Percentiles rank a stretch among this genome's conserved stretches.
phyloP scores from a whole-genome alignment of 2,113 vertebrate species.

The Noturus placidus region DNA sequence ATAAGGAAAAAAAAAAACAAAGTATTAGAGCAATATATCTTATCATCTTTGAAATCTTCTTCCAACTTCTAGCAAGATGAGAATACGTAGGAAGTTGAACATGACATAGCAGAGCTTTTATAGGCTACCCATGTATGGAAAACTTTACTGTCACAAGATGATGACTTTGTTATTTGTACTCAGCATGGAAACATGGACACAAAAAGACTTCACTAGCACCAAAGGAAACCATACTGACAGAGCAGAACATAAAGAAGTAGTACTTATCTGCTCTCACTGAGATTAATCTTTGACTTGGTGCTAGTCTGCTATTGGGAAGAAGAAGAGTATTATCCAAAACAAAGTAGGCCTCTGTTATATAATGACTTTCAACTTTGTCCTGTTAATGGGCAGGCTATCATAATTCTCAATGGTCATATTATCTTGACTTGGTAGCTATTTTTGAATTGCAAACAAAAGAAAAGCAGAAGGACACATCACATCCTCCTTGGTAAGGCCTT shows the following conservation, averaged over 20 bases:
- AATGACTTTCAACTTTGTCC: conserved; percentile 2
- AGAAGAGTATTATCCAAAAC: neutral
- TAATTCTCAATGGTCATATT: conserved; percentile 24
- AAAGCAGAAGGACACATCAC: neutral
- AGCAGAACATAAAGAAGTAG: neutral
- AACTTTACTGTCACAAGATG: neutral
- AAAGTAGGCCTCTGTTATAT: neutral
- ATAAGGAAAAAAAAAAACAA: neutral
- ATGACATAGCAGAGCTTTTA: neutral
- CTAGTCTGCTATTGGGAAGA: neutral
- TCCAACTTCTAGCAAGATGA: neutral
- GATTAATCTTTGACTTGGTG: neutral
- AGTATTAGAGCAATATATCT: neutral
- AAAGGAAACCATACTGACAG: neutral
- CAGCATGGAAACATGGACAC: neutral
- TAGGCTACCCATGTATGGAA: neutral
- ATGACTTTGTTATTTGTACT: neutral
- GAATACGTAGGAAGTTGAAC: neutral
- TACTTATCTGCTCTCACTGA: neutral
- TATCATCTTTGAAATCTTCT: neutral
- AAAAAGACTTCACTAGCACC: neutral
- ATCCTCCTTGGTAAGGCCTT: neutral
- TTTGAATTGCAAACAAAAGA: neutral
- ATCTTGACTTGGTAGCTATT: neutral
- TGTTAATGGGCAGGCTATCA: neutral